Evolutionary conservation across 23 tunicate genomes (phyloP), one percentile per base, ranked within the genome.

Genomic region (Trididemnum nubilum): DNA sequence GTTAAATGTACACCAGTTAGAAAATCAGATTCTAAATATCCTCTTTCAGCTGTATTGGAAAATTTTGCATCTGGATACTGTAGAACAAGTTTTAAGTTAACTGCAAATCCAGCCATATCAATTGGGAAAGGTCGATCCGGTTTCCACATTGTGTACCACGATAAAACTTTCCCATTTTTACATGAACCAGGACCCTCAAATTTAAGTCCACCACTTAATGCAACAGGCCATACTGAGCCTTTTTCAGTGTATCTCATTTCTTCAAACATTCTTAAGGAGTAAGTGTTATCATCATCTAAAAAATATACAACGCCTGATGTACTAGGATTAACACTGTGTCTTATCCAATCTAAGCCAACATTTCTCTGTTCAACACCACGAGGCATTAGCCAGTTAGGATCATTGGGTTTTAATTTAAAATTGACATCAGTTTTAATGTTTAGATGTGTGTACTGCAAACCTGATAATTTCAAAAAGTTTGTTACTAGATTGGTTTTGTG

Each of bases 61-160:
- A 75, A 94, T 22, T 22, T 57, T 36, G 87, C 95, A 22, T 85
- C 61, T 0, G 81, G 59, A 33, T 81, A 66, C 40, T 78, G 51
- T 34, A 94, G 65, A 44, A 94, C 27, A 3, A 88, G 87, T 72
- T 89, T 72, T 26, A 94, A 34, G 60, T 89, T 64, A 22, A 89
- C 88, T 19, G 98, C 95, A 89, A 94, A 94, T 54, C 94, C 98
- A 24, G 98, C 98, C 98, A 94, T 94, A 70, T 94, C 98, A 67
- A 94, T 81, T 33, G 98, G 98, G 82, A 89, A 94, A 18, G 98
- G 98, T 49, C 98, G 44, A 0, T 94, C 95, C 1, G 98, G 95
- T 59, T 94, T 89, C 98, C 98, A 94, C 1, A 89, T 85, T 9
- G 98, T 94, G 61, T 88, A 89, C 95, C 95, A 94, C 18, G 63